Base-by-base conservation (phyloP, 2,113 vertebrate species). In the Sinocyclocheilus rhinocerous region DNA sequence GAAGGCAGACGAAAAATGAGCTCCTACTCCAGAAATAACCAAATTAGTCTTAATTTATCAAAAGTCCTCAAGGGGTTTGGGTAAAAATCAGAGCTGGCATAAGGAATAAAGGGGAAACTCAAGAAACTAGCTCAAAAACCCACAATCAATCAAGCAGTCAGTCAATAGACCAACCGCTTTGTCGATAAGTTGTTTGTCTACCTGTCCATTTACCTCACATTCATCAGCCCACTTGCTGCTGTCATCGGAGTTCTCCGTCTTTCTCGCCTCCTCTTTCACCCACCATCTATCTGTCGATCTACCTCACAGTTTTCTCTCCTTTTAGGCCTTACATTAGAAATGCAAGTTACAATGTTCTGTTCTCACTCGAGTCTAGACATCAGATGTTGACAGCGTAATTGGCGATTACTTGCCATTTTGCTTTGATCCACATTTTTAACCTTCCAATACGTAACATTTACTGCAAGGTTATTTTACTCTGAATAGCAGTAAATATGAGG, bases 131-230 rank as follows among this genome's bases (percentile, higher is more conserved):
- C 48, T 48, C 24, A 85, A 76, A 79, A 80, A 33, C 33, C 2
- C 42, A 50, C 84, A 85, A 85, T 86, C 42, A 87, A 72, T 86
- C 42, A 50, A 36, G 39, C 70, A 12, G 55, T 45, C 75, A 36
- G 52, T 33, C 29, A 84, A 84, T 82, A 75, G 8, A 65, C 80
- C 61, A 75, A 86, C 77, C 48, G 63, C 22, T 70, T 39, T 22
- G 78, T 48, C 76, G 24, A 84, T 73, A 84, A 65, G 72, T 42
- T 85, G 84, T 82, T 86, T 81, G 79, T 65, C 39, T 79, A 59
- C 70, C 76, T 86, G 84, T 80, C n/a, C 63, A 83, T 88, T 82
- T 69, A 50, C 78, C 55, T 81, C 50, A 63, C 33, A 76, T 88
- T 26, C 70, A 73, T 85, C 84, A 45, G 52, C 24, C 57, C 22